Percentiles rank a stretch among this genome's conserved stretches.
phyloP scores from a whole-genome alignment of 2,797 vertebrate species.

The Peromyscus nudipes region DNA sequence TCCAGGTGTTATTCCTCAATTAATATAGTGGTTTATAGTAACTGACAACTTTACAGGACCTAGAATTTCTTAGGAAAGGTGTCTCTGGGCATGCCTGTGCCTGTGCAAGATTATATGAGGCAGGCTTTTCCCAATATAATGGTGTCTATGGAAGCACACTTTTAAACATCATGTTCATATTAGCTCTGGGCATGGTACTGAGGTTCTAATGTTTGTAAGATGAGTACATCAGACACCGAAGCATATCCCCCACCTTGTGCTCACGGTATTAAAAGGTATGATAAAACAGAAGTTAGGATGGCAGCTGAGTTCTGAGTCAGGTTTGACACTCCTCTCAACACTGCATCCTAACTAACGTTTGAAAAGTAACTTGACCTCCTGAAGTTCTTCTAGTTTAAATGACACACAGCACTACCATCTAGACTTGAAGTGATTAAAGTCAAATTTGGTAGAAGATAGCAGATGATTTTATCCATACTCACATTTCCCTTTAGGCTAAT shows the following conservation, averaged over 20 bases:
- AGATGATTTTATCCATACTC: background rate
- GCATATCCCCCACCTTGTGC: too few species aligned
- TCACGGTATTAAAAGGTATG: accelerated
- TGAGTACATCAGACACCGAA: background rate
- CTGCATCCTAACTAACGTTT: background rate
- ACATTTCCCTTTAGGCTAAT: background rate
- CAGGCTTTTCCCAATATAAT: background rate
- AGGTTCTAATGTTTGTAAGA: background rate
- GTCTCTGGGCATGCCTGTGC: background rate
- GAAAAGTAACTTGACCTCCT: background rate
- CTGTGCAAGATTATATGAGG: background rate
- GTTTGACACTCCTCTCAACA: background rate
- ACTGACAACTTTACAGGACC: background rate
- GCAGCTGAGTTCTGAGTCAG: background rate
- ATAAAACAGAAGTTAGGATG: too few species aligned
- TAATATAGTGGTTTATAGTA: background rate
- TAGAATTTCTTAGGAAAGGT: background rate
- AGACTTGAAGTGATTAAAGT: background rate
- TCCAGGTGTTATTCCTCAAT: background rate
- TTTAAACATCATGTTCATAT: background rate
- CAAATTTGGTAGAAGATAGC: background rate
- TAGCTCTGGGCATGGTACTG: background rate
- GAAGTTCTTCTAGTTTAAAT: background rate
- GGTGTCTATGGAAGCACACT: background rate
- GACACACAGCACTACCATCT: background rate